Base-by-base conservation (phyloP, 2,888 invertebrate genomes). In the Corbicula japonica region DNA sequence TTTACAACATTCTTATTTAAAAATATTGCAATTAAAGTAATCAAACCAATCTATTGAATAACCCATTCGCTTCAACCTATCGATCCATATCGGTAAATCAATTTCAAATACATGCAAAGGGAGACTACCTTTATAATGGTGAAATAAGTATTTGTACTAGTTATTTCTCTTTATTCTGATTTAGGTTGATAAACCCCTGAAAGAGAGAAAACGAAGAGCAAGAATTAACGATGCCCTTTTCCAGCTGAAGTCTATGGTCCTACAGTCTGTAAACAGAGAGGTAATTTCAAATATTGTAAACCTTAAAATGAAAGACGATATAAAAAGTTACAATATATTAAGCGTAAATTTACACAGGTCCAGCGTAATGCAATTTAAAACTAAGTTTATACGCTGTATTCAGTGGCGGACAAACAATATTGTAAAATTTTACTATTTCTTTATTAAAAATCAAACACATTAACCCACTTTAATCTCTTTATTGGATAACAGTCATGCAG, bases 181-280 rank as follows among this genome's bases (percentile, higher is more conserved):
- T 28, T 44, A 66, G 66, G 52, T 66, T 0, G 35, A 66, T 41
- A 66, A 66, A 21, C 80, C 80, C 30, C 48, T 76, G 50, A 61
- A 68, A 58, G 80, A 80, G 46, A 60, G 75, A 21, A 52, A 46
- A 50, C 61, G 80, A 71, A 41, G 80, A 12, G 80, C 80, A 15
- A 32, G 80, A 30, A 80, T 80, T n/a, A 80, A 80, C 34, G 75
- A 80, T 35, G 65, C 80, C 6, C 56, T 80, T 28, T 26, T 75
- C 5, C 80, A 80, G 34, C 56, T 80, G 35, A 80, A 80, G 50
- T 44, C 75, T 21, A 62, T 80, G 35, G 75, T 80, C 0, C 50
- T 80, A 30, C 71, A 80, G 68, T 54, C 66, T 18, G 62, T 76
- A 26, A 60, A 68, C 21, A 66, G 61, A 35, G 68, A 75, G 38